These are phyloP conservation scores for Gambusia yucatana DNA, from an alignment of 2,797 vertebrate genomes.

Conservation along the genomic window DNA sequence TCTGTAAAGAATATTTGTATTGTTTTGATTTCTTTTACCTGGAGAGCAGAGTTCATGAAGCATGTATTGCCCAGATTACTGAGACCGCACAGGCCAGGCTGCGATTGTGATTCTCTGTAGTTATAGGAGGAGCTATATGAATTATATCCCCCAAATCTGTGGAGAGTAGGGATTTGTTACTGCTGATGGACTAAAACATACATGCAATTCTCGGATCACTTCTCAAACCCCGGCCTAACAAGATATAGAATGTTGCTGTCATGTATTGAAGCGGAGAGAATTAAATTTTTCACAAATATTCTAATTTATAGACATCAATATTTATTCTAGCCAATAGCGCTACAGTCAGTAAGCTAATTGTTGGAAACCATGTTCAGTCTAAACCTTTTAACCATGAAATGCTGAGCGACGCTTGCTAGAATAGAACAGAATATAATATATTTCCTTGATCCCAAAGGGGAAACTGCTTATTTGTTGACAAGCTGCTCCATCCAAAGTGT, in stretches of 20 bases:
- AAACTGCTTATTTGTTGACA: no score
- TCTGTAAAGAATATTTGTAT: neutral
- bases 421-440: no score
- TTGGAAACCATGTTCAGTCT: neutral
- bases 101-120: slow-evolving; percentile 90
- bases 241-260: neutral
- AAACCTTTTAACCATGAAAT: neutral
- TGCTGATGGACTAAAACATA: neutral
- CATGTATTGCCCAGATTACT: slow-evolving; percentile 98
- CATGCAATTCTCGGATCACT: neutral
- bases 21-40: slow-evolving; percentile 78
- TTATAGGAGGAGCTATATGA: slow-evolving; percentile 90
- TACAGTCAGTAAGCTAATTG: neutral
- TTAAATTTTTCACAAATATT: neutral
- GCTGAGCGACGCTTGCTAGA: neutral
- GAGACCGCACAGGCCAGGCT: slow-evolving; percentile 95
- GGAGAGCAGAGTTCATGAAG: slow-evolving; percentile 98
- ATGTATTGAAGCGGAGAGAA: neutral
- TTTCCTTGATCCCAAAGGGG: no score
- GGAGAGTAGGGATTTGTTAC: slow-evolving; percentile 36
- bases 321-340: neutral
- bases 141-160: slow-evolving; percentile 88
- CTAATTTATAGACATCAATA: neutral
- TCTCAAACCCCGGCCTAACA: neutral
- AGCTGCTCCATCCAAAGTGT: no score